Percentiles rank a stretch among this genome's conserved stretches.
These are phyloP conservation scores for Idaea dimidiata DNA, from an alignment of 2,888 invertebrate species.

Conservation along the genomic window DNA sequence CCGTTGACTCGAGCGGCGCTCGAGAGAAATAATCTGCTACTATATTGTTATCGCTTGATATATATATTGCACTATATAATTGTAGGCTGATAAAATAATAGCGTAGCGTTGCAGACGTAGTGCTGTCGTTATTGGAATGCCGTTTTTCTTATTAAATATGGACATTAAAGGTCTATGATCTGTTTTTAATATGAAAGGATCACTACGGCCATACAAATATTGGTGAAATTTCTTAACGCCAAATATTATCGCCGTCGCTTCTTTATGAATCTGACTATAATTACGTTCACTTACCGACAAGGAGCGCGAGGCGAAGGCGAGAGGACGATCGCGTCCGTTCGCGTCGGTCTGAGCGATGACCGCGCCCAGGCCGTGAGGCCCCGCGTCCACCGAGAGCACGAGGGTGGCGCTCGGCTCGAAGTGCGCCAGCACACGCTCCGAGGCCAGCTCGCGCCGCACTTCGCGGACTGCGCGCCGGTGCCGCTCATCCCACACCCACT, in stretches of 20 bases:
- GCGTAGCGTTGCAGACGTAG: slow-evolving; percentile 20
- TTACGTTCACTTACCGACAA: slow-evolving; percentile 3
- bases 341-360: slow-evolving; percentile 12
- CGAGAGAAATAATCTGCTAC: slow-evolving; percentile 14
- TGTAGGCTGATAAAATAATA: slow-evolving; percentile 22
- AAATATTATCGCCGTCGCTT: slow-evolving; percentile 17
- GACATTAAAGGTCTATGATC: slow-evolving; percentile 23
- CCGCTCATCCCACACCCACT: slow-evolving; percentile 16
- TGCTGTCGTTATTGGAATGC: slow-evolving; percentile 18
- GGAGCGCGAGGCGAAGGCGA: slow-evolving; percentile 3
- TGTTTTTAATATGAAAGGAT: slow-evolving; percentile 25
- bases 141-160: slow-evolving; percentile 14
- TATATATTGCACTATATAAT: slow-evolving; percentile 11
- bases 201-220: slow-evolving; percentile 24
- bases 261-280: slow-evolving; percentile 20
- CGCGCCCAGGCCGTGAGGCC: slow-evolving; percentile 19
- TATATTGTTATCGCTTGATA: slow-evolving; percentile 4
- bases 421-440: too few species aligned
- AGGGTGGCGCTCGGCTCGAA: slow-evolving; percentile 10
- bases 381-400: slow-evolving; percentile 16
- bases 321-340: slow-evolving; percentile 1
- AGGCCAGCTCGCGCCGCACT: slow-evolving; percentile 6
- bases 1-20: slow-evolving; percentile 16
- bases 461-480: slow-evolving; percentile 12
- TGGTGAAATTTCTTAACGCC: slow-evolving; percentile 25